phyloP scores from a whole-genome alignment of 2,797 vertebrate species.

The Microchirus variegatus region DNA sequence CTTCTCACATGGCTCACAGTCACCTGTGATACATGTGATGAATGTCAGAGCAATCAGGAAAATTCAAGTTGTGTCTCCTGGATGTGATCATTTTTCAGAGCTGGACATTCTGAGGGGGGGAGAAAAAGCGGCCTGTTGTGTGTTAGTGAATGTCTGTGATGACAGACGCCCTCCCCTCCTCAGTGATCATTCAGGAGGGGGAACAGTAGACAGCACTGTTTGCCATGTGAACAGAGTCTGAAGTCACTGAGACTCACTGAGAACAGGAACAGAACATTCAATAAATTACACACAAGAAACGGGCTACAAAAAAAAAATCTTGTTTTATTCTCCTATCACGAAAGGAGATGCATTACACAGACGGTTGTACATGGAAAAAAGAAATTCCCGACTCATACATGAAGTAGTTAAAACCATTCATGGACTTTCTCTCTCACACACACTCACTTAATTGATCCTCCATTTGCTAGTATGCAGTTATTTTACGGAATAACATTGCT shows the following conservation, averaged over 20 bases:
- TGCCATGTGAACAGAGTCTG: slow-evolving; percentile 54
- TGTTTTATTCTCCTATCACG: slow-evolving; percentile 65
- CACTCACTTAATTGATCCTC: slow-evolving; percentile 3
- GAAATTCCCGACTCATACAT: slow-evolving; percentile 37
- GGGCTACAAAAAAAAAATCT: slow-evolving; percentile 64
- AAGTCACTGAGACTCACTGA: slow-evolving; percentile 37
- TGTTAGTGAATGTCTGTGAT: slow-evolving; percentile 48
- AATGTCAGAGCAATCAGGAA: background rate
- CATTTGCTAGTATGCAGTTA: slow-evolving; percentile 10
- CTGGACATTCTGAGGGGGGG: slow-evolving; percentile 5
- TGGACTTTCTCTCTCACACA: slow-evolving; percentile 22
- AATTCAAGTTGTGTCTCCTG: slow-evolving; percentile 16
- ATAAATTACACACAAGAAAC: slow-evolving; percentile 5
- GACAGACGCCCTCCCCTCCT: slow-evolving; percentile 39
- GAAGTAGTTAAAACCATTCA: slow-evolving; percentile 32
- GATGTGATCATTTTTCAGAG: slow-evolving; percentile 20
- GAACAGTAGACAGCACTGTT: slow-evolving; percentile 72
- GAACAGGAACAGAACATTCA: slow-evolving; percentile 13
- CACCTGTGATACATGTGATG: slow-evolving; percentile 9
- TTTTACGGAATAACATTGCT: background rate
- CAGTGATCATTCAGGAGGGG: slow-evolving; percentile 46
- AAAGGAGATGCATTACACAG: slow-evolving; percentile 50
- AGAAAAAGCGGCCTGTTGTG: slow-evolving; percentile 2
- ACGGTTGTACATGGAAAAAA: slow-evolving; percentile 49
- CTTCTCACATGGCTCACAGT: background rate